Evolutionary conservation across 1,140 invertebrate species (phyloP), one percentile per base, ranked within the genome.

Genomic region (Aphaenogaster floridana): DNA sequence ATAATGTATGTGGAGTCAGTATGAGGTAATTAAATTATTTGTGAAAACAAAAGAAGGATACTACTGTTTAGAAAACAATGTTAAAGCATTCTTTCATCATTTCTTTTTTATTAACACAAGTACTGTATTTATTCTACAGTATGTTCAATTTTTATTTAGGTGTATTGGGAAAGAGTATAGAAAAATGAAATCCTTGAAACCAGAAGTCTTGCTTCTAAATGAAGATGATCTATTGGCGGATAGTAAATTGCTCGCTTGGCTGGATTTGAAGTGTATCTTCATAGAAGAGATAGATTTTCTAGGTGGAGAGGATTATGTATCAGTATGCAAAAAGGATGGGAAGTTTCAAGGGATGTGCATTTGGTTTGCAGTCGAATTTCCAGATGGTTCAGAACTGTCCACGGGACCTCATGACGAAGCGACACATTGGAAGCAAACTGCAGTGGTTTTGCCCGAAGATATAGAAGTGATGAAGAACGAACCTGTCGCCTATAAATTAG

Each of bases 341-440:
- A 95, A 94, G 78, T 98, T 97, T 94, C 97, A 98, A 95, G 98
- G 97, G 13, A 94, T 98, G 36, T 99, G 98, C 96, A 99, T 99
- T 95, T 98, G 98, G 96, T 97, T 97, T 68, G 96, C 96, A 81
- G 98, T 98, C 93, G 97, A 98, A 91, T 95, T 98, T 86, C 96
- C 97, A 8, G 95, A 96, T 88, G 92, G 95, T 39, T 95, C 97
- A 17, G 94, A 96, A 45, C 97, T 98, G 88, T 97, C 97, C 68
- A 98, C 98, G 91, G 97, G 97, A 79, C 98, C 97, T 88, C 96
- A 95, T 89, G 96, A 95, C 92, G 97, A 96, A 93, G 96, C 96
- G 86, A 99, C 99, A 21, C 99, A 99, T 96, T 99, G 99, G 99
- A 99, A 99, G 93, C 99, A 99, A 96, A 99, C 98, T 2, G 97